Evolutionary conservation across 2,797 vertebrate genomes (phyloP), one percentile per base, ranked within the genome.

Genomic region (Hoplostethus mediterraneus): DNA sequence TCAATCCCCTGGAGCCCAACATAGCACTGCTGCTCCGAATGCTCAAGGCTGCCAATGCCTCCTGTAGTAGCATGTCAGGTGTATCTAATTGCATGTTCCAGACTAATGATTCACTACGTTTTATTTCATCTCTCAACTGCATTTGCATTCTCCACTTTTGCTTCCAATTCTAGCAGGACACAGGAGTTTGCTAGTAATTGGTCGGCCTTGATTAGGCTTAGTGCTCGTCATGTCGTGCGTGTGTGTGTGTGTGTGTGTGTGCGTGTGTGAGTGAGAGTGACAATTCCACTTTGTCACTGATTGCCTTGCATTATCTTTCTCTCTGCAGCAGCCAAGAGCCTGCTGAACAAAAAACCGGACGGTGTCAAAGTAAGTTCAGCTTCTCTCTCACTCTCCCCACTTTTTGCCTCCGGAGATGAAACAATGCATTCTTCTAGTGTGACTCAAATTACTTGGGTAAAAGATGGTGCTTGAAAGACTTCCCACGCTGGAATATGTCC

Each of bases 251-350:
- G 0, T n/a, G 21, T 66, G 47, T 55, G 53, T 17, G 54, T 40
- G 28, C 33, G 21, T 25, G 45, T 33, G 51, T 10, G 44, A 62
- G 31, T 52, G 51, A 53, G 6, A 1, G 48, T 58, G 36, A 65
- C 42, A 3, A 40, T 63, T 48, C 59, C 47, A 68, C 56, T 68
- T 63, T 70, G 57, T 13, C 11, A 51, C 71, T 88, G 25, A 85
- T 63, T 69, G 61, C 55, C 47, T 72, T 25, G 14, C 28, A 59
- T 84, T 73, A 6, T 81, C 10, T 73, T 71, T 75, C 10, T 62
- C 69, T 90, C 93, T 92, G 85, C 95, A 98, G 96, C 92, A 96
- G 97, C 96, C 90, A 97, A 96, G 92, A 97, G 97, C 90, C 93
- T 97, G 87, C 90, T 97, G 94, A 97, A 93, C 87, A 94, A 98